Conservation (phyloP, 2,797 vertebrate species). For the Acanthopagrus latus region DNA sequence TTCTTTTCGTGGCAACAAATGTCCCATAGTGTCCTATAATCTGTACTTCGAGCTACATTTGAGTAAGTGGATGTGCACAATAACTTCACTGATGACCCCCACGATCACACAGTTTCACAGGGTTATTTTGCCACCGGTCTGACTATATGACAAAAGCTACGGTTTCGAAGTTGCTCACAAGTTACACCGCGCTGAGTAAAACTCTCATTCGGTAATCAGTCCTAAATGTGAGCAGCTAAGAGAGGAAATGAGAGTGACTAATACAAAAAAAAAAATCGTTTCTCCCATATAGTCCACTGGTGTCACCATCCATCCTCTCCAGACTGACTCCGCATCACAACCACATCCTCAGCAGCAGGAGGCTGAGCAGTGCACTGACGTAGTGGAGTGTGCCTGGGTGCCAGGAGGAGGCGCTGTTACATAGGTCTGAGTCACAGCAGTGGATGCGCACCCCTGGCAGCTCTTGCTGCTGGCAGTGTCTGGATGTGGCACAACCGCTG, state of each 20-base stretch:
- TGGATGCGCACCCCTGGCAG: conserved; percentile 90
- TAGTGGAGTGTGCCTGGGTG: conserved; percentile 62
- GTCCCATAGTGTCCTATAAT: conserved; percentile 19
- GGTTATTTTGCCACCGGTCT: conserved; percentile 22
- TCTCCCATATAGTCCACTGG: conserved; percentile 39
- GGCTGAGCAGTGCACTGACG: conserved; percentile 66
- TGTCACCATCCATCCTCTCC: conserved; percentile 10
- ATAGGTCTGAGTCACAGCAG: conserved; percentile 89
- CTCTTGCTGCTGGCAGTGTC: conserved; percentile 94
- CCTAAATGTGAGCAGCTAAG: conserved; percentile 43
- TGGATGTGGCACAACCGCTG: conserved; percentile 93
- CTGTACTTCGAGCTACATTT: conserved; percentile 36
- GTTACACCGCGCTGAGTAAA: conserved; percentile 49
- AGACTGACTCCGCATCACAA: conserved; percentile 66
- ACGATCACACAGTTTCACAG: conserved; percentile 35
- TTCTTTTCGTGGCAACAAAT: conserved; percentile 18
- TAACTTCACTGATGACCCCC: conserved; percentile 31
- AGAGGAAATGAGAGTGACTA: conserved; percentile 30
- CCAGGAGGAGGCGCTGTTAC: conserved; percentile 81
- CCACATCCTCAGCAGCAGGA: conserved; percentile 74
- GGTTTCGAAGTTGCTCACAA: conserved; percentile 41
- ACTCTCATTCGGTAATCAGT: conserved; percentile 37
- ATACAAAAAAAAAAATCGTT: conserved; percentile 45
- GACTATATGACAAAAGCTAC: conserved; percentile 47
- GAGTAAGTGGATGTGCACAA: conserved; percentile 37